Evolutionary conservation across 2,797 vertebrate genomes (phyloP).

Genomic region (Catharus ustulatus): DNA sequence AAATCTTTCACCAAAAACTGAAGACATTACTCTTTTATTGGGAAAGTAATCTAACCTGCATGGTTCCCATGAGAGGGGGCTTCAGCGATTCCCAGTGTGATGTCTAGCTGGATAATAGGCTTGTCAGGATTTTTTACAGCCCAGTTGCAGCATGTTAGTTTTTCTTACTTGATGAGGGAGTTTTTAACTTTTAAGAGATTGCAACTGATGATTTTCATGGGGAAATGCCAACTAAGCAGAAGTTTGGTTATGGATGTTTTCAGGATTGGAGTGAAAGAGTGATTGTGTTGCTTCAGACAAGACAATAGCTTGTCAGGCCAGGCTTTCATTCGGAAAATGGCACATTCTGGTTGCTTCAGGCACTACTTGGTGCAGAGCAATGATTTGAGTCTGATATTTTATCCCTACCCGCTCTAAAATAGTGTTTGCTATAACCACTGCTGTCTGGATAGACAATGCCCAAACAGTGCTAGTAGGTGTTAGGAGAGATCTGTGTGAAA

Average conservation of each 20-base stretch:
- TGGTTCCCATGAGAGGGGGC: not conserved
- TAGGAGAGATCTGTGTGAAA: not conserved
- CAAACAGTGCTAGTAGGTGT: not conserved
- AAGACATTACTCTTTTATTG: not conserved
- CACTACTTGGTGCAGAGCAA: not conserved
- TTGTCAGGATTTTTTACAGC: not conserved
- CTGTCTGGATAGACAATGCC: not conserved
- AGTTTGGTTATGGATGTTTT: not conserved
- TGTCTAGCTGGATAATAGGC: not conserved
- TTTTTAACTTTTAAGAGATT: not conserved
- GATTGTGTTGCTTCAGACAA: not conserved
- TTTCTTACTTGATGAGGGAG: accelerated
- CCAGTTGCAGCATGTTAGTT: not conserved
- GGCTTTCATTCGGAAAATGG: not conserved
- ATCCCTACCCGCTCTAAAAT: accelerated
- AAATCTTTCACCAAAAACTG: not conserved
- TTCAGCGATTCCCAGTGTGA: not conserved
- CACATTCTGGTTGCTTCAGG: not conserved
- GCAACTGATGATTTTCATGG: not conserved
- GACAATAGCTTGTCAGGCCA: not conserved
- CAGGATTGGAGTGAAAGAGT: not conserved
- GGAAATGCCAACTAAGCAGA: not conserved
- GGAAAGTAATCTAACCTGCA: not conserved
- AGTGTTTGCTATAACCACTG: not conserved
- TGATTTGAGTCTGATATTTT: not conserved